These are phyloP conservation scores for Lacanobia oleracea DNA, from an alignment of 2,888 invertebrate species.

Conservation along the genomic window DNA sequence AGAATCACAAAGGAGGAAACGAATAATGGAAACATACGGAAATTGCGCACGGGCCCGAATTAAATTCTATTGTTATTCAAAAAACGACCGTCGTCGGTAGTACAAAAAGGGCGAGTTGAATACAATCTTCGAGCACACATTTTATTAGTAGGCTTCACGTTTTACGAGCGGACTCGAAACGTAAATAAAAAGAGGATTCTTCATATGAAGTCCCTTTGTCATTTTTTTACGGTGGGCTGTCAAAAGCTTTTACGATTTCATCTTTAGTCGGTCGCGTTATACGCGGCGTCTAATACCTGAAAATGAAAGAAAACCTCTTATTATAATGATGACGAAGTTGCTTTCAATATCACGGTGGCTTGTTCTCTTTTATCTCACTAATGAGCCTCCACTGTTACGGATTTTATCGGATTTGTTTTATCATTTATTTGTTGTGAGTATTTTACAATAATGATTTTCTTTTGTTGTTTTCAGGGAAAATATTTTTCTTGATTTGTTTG, in stretches of 20 bases:
- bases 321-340: slow-evolving; percentile 64
- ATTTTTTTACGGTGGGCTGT: slow-evolving; percentile 86
- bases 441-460: slow-evolving; percentile 32
- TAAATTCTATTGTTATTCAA: slow-evolving; percentile 77
- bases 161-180: slow-evolving; percentile 84
- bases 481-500: not conserved
- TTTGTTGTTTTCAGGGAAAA: slow-evolving; percentile 10
- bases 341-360: slow-evolving; percentile 64
- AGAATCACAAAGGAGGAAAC: slow-evolving; percentile 63
- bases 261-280: slow-evolving; percentile 73
- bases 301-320: slow-evolving; percentile 65
- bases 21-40: slow-evolving; percentile 71
- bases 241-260: slow-evolving; percentile 86
- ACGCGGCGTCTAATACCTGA: slow-evolving; percentile 69
- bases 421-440: slow-evolving; percentile 37
- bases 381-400: slow-evolving; percentile 58
- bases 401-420: slow-evolving; percentile 56
- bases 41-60: slow-evolving; percentile 70
- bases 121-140: slow-evolving; percentile 80
- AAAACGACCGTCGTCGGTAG: slow-evolving; percentile 65
- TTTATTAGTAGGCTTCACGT: slow-evolving; percentile 83
- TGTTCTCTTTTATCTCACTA: slow-evolving; percentile 63
- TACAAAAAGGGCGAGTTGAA: slow-evolving; percentile 71
- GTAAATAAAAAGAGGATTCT: slow-evolving; percentile 85
- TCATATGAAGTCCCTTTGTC: slow-evolving; percentile 85